phyloP scores from a whole-genome alignment of 2,888 invertebrate species.

The Tanytarsus gracilentus region DNA sequence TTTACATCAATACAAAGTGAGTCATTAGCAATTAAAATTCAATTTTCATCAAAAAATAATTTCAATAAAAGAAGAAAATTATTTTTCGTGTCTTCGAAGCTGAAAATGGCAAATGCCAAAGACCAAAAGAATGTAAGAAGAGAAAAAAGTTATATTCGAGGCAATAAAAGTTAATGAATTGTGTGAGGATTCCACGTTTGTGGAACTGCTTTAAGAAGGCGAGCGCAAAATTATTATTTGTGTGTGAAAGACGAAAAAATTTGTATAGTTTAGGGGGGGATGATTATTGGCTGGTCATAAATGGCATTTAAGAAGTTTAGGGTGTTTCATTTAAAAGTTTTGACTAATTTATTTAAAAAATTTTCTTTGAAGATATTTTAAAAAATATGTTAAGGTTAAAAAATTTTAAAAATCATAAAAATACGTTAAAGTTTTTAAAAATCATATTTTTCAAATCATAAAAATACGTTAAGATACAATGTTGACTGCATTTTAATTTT shows the following conservation, averaged over 20 bases:
- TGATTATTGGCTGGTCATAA: too few species aligned
- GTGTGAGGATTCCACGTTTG: background rate
- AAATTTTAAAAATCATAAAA: background rate
- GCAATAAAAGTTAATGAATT: slow-evolving; percentile 10
- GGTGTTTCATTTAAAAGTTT: too few species aligned
- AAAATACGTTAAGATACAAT: background rate
- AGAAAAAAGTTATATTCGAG: background rate
- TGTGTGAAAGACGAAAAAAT: too few species aligned
- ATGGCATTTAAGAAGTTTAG: too few species aligned
- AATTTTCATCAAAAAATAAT: background rate
- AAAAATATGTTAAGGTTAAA: too few species aligned
- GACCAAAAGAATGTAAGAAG: background rate
- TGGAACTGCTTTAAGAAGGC: too few species aligned
- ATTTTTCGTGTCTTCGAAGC: background rate
- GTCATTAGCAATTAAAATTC: slow-evolving; percentile 30
- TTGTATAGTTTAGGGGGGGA: too few species aligned
- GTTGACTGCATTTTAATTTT: background rate
- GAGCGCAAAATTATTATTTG: too few species aligned
- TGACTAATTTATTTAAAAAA: too few species aligned
- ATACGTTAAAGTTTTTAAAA: background rate
- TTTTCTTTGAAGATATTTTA: too few species aligned
- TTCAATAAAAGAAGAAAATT: background rate
- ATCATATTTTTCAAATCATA: background rate
- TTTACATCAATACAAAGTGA: slow-evolving; percentile 72
- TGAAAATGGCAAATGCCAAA: background rate